phyloP scores from a whole-genome alignment of 1,140 invertebrate genomes.

The Drosophila sechellia region DNA sequence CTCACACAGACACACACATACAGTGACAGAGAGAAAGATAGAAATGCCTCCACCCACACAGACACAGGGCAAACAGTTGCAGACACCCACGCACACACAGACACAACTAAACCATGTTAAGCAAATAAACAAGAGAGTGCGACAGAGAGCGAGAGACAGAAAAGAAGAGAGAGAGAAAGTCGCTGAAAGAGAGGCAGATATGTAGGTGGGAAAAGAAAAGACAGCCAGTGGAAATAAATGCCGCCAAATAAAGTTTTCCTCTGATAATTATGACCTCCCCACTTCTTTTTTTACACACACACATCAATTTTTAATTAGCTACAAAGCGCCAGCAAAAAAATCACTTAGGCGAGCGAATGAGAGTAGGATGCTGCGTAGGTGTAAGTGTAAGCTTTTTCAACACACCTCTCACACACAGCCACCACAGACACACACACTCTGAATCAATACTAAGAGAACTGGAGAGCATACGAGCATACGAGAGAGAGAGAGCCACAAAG shows the following conservation, averaged over 20 bases:
- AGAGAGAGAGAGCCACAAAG: slow-evolving; percentile 5
- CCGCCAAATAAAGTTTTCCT: slow-evolving; percentile 70
- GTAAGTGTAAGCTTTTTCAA: slow-evolving; percentile 43
- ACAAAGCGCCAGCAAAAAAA: slow-evolving; percentile 75
- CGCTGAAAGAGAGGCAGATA: slow-evolving; percentile 16
- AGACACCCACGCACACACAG: slow-evolving; percentile 9
- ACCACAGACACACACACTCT: slow-evolving; percentile 22
- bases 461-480: slow-evolving; percentile 3
- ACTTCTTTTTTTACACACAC: slow-evolving; percentile 26
- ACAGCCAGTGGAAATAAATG: slow-evolving; percentile 50
- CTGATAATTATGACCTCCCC: slow-evolving; percentile 66
- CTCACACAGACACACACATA: not conserved
- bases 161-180: not conserved
- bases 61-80: slow-evolving; percentile 21
- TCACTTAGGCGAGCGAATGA: slow-evolving; percentile 41
- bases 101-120: slow-evolving; percentile 77
- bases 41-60: slow-evolving; percentile 24
- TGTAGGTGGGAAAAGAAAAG: slow-evolving; percentile 35
- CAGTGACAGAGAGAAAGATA: slow-evolving; percentile 33
- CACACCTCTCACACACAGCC: slow-evolving; percentile 31
- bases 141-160: slow-evolving; percentile 10
- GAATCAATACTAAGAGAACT: slow-evolving; percentile 41
- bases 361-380: slow-evolving; percentile 31
- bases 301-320: slow-evolving; percentile 79
- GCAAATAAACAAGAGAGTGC: slow-evolving; percentile 66